phyloP scores from a whole-genome alignment of 2,888 invertebrate species.

The Uloborus plumipes region DNA sequence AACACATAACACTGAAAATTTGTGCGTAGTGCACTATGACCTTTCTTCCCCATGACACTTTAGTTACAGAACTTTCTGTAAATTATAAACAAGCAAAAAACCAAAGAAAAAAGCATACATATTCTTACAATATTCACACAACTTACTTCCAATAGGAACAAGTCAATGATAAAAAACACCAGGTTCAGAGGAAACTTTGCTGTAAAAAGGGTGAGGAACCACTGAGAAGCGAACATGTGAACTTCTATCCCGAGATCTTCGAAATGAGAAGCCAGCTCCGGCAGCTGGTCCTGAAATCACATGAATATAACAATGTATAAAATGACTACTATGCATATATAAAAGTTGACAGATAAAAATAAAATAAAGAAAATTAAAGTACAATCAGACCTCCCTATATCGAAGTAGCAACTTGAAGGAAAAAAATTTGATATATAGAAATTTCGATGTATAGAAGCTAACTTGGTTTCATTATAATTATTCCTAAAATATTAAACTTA shows the following conservation, averaged over 20 bases:
- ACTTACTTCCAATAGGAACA: constrained; percentile 81
- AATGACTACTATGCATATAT: not conserved
- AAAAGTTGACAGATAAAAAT: not conserved
- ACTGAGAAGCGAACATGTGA: constrained; percentile 99
- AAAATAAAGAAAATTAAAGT: not conserved
- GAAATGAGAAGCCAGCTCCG: constrained; percentile 74
- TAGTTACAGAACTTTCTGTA: too few relatives aligned
- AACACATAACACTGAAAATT: too few relatives aligned
- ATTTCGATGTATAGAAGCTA: too few relatives aligned
- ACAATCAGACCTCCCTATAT: too few relatives aligned
- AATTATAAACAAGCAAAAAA: too few relatives aligned
- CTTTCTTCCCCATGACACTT: too few relatives aligned
- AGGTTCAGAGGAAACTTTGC: constrained; percentile 90
- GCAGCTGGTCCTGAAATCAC: constrained; percentile 72
- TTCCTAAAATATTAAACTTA: too few relatives aligned
- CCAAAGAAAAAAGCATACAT: too few relatives aligned
- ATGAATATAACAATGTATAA: not conserved
- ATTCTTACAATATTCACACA: not conserved
- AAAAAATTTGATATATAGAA: too few relatives aligned
- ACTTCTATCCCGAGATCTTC: constrained; percentile 87
- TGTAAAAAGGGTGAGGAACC: constrained; percentile 99
- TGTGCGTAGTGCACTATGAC: too few relatives aligned
- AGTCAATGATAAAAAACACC: constrained; percentile 94
- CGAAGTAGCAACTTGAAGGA: too few relatives aligned
- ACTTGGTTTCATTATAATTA: too few relatives aligned